Base-by-base conservation (phyloP, 2,888 invertebrate genomes). In the Acronicta alni region DNA sequence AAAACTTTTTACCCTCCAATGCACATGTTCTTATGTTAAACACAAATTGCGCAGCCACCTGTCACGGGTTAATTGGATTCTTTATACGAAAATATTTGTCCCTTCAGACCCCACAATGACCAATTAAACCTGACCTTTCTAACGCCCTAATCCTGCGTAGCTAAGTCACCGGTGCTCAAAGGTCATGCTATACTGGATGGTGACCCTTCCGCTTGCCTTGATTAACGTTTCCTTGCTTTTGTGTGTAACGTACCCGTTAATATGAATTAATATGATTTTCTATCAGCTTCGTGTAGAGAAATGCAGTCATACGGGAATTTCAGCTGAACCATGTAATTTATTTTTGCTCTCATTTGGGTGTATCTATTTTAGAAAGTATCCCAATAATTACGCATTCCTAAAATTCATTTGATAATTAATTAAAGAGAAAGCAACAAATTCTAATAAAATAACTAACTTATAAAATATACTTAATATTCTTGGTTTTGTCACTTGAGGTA, bases 61-160 rank as follows among this genome's bases (percentile, higher is more conserved):
- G 89, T 87, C 87, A 83, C 72, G 66, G 72, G 75, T 85, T 91
- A 90, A 91, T 91, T 91, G 90, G 90, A 90, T 89, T 90, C 87
- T 89, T 89, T 89, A 87, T 84, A 82, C 84, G 85, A 84, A 86
- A 87, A 88, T 87, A 77, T 70, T 77, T 77, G 84, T 87, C 88
- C 87, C 84, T 86, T 78, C 75, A 72, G 77, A 69, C 76, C 72
- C 68, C 64, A 70, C 51, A 72, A 46, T 48, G 44, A 64, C 89
- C 86, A 84, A 67, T 63, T 53, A 72, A 61, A 68, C 63, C 55
- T 75, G 86, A 83, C 66, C 89, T 75, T 51, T 67, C 44, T 42
- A 56, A 54, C 45, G 59, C 57, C 56, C 65, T 48, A 62, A 65
- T 68, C 68, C 45, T 39, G 7, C n/a, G 48, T 55, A 58, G 61